phyloP scores from a whole-genome alignment of 2,113 vertebrate species.

The Corynorhinus townsendii region DNA sequence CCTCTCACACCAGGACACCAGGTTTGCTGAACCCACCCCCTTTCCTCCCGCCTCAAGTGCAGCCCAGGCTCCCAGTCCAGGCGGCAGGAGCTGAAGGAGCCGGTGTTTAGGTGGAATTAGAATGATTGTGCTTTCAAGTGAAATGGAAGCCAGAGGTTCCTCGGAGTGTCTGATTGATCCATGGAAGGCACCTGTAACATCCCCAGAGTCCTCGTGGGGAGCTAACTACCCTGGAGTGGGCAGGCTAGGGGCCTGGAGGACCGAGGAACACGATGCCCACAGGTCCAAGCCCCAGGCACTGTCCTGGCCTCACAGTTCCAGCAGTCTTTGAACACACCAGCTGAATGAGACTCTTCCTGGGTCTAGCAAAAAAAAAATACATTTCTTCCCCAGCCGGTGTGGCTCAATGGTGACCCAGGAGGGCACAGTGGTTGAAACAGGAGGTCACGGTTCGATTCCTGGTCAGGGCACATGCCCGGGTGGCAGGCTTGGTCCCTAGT shows the following conservation, averaged over 20 bases:
- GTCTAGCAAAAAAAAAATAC: not conserved
- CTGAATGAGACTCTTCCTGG: not conserved
- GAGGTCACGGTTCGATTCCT: not conserved
- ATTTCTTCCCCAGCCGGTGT: not conserved
- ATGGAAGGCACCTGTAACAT: not conserved
- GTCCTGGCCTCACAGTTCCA: not conserved
- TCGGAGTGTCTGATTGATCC: not conserved
- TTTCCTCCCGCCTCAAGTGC: not conserved
- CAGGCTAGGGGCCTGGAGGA: not conserved
- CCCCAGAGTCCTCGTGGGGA: not conserved
- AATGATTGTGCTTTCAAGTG: not conserved
- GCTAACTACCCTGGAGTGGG: not conserved
- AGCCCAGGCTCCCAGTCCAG: not conserved
- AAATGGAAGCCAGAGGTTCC: not conserved
- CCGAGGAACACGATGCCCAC: not conserved
- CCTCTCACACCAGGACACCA: not conserved
- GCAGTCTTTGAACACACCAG: not conserved
- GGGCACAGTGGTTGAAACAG: too few relatives aligned
- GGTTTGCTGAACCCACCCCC: not conserved
- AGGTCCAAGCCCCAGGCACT: not conserved
- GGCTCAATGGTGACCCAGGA: not conserved
- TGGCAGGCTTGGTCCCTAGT: not conserved
- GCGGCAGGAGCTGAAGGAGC: not conserved
- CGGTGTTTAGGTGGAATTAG: accelerated
- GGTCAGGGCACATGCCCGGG: not conserved